Base-by-base conservation (phyloP, 2,888 invertebrate genomes). In the Cephus spinipes region DNA sequence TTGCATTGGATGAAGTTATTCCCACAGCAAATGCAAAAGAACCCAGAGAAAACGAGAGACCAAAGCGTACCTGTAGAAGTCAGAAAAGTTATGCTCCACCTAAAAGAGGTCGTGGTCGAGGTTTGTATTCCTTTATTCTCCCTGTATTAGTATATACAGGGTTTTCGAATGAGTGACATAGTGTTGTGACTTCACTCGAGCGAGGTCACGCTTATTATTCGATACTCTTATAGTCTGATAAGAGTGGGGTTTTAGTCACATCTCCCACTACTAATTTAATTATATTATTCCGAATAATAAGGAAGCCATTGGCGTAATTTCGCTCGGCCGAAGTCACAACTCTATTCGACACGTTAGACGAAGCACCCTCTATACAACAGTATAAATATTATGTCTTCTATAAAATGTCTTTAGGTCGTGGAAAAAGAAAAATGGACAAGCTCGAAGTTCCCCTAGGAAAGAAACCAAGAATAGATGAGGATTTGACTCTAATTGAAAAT, bases 81-180 rank as follows among this genome's bases (percentile, higher is more conserved):
- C 91, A 91, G 33, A 91, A 91, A 40, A 91, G 91, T 79, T 91
- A 91, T 69, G 91, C 91, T 2, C 91, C 91, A 12, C 91, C 91
- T 11, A 91, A 89, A 82, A 85, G 91, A 78, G 91, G 91, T 12
- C 83, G 88, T 11, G 90, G 91, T 77, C 85, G 91, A 84, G 91
- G 91, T 90, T 79, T 30, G 84, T 84, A 55, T 32, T 73, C 55
- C 30, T 40, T 31, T 73, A 23, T 23, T 71, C 15, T 31, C 12
- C 36, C 36, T 36, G 4, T 12, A 12, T 71, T 30, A 71, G 31
- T 71, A 55, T 9, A 55, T 55, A 23, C 55, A 15, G 71, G 31
- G 31, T 33, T 12, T 12, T 71, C 31, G 6, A 69, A 12, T n/a
- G n/a, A 11, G 69, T 12, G 12, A 1, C 35, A 35, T 0, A 35